Base-by-base conservation (phyloP, 30 jellyfish, hydroid and myxozoan genomes). In the Chironex yamaguchii region DNA sequence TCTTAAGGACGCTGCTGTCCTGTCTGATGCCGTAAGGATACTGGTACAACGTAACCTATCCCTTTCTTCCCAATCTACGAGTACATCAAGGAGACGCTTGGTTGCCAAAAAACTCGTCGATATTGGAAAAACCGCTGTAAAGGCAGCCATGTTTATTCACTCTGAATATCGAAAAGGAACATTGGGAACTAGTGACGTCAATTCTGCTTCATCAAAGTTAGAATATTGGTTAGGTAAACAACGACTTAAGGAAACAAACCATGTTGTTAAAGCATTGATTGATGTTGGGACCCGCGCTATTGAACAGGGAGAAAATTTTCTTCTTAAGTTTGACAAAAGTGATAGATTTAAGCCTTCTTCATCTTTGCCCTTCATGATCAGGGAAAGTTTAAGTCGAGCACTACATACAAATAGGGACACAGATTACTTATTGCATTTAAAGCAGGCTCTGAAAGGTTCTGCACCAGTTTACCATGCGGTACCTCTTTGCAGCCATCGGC, bases 401-500 rank as follows among this genome's bases (percentile, higher is more conserved):
- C 6, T 1, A 13, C 2, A 13, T 12, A 76, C 26, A 33, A 76
- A 27, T 4, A 68, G 2, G 3, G 49, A 76, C 3, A 79, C 52
- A 23, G 90, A 76, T 42, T 88, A 88, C 36, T 54, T 80, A 50
- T 20, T 29, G 54, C 96, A 88, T 50, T 75, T 88, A 24, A 64
- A 32, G 62, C 23, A 64, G 30, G 96, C 96, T 0, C 31, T 73
- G 42, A 71, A 82, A 35, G 42, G 50, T n/a, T 49, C 80, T 17
- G 65, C 80, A 11, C 96, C 96, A n/a, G 34, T 83, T 1, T 77
- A 73, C 75, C 90, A 78, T 21, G 79, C 29, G 34, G 79, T 81
- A 21, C 92, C 96, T n/a, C 73, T 88, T 1, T 88, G 96, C 79
- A 88, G 92, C 62, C 96, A 88, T 54, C 92, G 96, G 21, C 92